Percentiles rank a stretch among this genome's conserved stretches.
Evolutionary conservation across 2,797 vertebrate species (phyloP).

Genomic region (Percopsis omiscomaycus): DNA sequence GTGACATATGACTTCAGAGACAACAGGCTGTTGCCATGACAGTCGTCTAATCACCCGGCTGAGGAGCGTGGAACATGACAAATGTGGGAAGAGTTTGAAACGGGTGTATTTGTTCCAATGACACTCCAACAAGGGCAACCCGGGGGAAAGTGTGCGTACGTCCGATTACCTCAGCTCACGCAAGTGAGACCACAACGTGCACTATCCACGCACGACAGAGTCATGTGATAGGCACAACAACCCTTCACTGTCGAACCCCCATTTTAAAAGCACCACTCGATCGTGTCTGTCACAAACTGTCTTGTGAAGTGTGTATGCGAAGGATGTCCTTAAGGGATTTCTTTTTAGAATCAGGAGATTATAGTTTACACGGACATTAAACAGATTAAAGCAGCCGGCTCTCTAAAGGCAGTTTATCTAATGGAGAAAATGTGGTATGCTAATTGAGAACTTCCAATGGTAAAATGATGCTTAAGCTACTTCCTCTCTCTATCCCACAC

Average conservation of each 20-base stretch:
- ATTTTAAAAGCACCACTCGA: conserved; percentile 72
- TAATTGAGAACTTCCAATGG: conserved; percentile 81
- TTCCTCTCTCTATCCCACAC: conserved; percentile 16
- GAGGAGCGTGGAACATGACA: conserved; percentile 10
- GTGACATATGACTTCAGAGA: conserved; percentile 34
- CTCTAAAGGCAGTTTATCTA: conserved; percentile 84
- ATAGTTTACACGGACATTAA: conserved; percentile 83
- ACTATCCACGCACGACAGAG: conserved; percentile 31
- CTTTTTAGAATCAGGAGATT: conserved; percentile 80
- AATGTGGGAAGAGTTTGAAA: conserved; percentile 11
- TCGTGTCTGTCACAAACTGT: conserved; percentile 74
- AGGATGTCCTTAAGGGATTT: conserved; percentile 80
- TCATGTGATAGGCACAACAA: conserved; percentile 58
- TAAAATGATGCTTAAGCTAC: conserved; percentile 76
- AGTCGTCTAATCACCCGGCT: conserved; percentile 13
- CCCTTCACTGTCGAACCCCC: conserved; percentile 59
- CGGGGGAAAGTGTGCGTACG: conserved; percentile 51
- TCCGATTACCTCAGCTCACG: conserved; percentile 58
- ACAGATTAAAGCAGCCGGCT: conserved; percentile 79
- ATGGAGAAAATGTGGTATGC: conserved; percentile 81
- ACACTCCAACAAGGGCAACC: conserved; percentile 53
- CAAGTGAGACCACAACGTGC: conserved; percentile 49
- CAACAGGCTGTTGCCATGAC: conserved; percentile 28
- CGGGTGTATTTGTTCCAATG: conserved; percentile 17
- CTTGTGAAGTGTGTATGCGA: conserved; percentile 73